Evolutionary conservation across 2,888 invertebrate species (phyloP).

Genomic region (Drosophila buzzatii): DNA sequence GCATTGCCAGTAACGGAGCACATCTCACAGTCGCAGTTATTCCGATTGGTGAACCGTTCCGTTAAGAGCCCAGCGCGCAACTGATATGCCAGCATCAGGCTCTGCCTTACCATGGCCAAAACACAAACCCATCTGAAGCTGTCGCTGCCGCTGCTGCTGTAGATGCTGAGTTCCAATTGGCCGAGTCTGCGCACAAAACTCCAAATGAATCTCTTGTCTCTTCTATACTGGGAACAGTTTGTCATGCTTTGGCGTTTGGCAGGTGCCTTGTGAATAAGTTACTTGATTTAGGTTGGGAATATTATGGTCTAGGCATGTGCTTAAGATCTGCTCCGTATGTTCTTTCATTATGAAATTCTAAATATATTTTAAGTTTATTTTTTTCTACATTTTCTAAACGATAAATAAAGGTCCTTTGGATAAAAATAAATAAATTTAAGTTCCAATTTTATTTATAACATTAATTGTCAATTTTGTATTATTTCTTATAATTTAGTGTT

Average conservation of each 20-base stretch:
- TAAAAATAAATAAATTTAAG: too few species aligned
- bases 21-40: conserved; percentile 27
- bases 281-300: not conserved
- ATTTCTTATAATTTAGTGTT: too few species aligned
- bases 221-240: conserved; percentile 61
- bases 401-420: too few species aligned
- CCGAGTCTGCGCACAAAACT: conserved; percentile 60
- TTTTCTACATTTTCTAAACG: too few species aligned
- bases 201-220: not conserved
- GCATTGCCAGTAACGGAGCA: conserved; percentile 32
- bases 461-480: too few species aligned
- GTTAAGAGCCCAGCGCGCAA: conserved; percentile 67
- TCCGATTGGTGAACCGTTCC: conserved; percentile 62
- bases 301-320: not conserved
- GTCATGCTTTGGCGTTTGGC: conserved; percentile 28
- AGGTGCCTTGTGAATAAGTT: conserved; percentile 34
- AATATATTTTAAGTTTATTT: too few species aligned
- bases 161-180: conserved; percentile 43
- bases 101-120: conserved; percentile 7
- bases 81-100: conserved; percentile 39
- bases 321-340: not conserved
- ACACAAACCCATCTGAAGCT: conserved; percentile 22
- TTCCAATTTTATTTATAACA: too few species aligned
- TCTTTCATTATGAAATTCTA: too few species aligned
- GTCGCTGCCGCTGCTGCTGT: conserved; percentile 31